A percentile compares a stretch with the other conserved stretches of the same genome.
Evolutionary conservation across 2,797 vertebrate genomes (phyloP).

Genomic region (Enteromius unitaeniatus): DNA sequence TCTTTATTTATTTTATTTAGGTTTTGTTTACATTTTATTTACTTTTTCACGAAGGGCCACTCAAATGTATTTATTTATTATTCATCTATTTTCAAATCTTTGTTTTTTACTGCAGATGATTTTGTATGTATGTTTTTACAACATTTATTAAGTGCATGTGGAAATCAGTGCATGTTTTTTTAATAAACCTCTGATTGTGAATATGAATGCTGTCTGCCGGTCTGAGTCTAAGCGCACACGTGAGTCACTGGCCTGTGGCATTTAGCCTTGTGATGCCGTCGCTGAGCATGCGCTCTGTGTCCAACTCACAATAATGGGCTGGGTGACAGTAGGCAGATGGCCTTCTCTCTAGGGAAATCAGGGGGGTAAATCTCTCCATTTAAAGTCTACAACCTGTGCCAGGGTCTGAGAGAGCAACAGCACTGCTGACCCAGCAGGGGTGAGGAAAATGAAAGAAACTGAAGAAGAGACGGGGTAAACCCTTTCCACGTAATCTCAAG

Average conservation of each 20-base stretch:
- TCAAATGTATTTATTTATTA: background rate
- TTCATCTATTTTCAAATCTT: background rate
- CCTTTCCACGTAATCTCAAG: slow-evolving; percentile 43
- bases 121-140: background rate
- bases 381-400: slow-evolving; percentile 63
- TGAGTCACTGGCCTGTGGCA: slow-evolving; percentile 51
- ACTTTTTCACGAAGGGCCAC: background rate
- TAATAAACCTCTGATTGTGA: background rate
- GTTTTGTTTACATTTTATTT: background rate
- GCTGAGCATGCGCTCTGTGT: slow-evolving; percentile 43
- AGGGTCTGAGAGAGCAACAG: slow-evolving; percentile 50
- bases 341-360: slow-evolving; percentile 67
- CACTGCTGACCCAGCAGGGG: slow-evolving; percentile 50
- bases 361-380: slow-evolving; percentile 71
- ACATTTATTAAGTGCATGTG: background rate
- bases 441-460: slow-evolving; percentile 26
- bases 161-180: background rate
- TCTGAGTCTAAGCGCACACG: slow-evolving; percentile 14
- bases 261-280: slow-evolving; percentile 22
- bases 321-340: slow-evolving; percentile 70
- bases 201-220: slow-evolving; percentile 19
- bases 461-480: slow-evolving; percentile 1
- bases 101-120: slow-evolving; percentile 8
- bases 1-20: background rate
- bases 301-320: slow-evolving; percentile 51